A percentile compares a stretch with the other conserved stretches of the same genome.
Conservation (phyloP, 92 coral and sea anemone genomes). For the Porites cylindrica region DNA sequence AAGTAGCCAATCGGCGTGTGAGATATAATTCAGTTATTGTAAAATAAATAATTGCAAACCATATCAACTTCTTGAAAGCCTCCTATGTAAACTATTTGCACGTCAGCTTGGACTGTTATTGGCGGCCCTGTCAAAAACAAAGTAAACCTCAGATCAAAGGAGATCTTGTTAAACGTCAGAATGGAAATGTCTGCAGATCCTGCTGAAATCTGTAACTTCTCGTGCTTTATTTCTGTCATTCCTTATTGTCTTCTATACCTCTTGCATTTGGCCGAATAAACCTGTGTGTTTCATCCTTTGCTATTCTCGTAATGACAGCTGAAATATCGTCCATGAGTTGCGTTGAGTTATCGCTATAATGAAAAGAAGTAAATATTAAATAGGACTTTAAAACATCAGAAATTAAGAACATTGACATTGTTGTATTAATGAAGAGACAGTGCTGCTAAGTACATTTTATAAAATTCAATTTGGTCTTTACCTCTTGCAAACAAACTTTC, state of each 20-base stretch:
- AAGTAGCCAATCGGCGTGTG: too few relatives aligned
- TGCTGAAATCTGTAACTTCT: too few relatives aligned
- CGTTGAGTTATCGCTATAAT: not conserved
- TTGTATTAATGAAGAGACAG: too few relatives aligned
- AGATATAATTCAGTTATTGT: not conserved
- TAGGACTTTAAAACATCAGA: too few relatives aligned
- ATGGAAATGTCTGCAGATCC: too few relatives aligned
- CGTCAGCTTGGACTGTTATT: constrained; percentile 33
- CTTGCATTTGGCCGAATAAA: constrained; percentile 18
- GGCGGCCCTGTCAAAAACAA: constrained; percentile 31
- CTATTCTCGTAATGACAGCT: not conserved
- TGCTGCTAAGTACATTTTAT: too few relatives aligned
- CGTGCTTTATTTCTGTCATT: not conserved
- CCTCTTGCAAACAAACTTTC: too few relatives aligned
- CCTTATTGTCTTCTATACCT: not conserved
- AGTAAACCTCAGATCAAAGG: too few relatives aligned
- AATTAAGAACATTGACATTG: too few relatives aligned
- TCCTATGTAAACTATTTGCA: constrained; percentile 72
- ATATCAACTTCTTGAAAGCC: constrained; percentile 77
- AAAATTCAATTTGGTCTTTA: too few relatives aligned
- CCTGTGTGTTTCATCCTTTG: not conserved
- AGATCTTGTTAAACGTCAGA: too few relatives aligned
- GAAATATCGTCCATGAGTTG: not conserved
- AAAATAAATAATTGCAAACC: constrained; percentile 27
- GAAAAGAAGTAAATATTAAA: too few relatives aligned